Percentiles rank a stretch among this genome's conserved stretches.
Evolutionary conservation across 1,140 invertebrate genomes (phyloP).

Genomic region (Oedothorax gibbosus): DNA sequence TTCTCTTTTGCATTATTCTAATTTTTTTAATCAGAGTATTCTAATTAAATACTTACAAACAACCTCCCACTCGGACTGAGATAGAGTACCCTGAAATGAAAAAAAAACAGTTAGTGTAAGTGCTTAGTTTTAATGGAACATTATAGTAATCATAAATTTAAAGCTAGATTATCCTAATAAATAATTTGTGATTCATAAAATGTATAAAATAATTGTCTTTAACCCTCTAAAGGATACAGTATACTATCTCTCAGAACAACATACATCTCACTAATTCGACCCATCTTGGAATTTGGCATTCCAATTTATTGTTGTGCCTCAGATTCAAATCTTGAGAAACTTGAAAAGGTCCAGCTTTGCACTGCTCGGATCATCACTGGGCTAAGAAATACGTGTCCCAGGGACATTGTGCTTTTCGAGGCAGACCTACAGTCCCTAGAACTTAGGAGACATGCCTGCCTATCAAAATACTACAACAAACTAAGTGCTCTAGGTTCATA

Average conservation of each 20-base stretch:
- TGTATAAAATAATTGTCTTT: background rate
- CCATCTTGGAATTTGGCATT: background rate
- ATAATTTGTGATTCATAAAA: background rate
- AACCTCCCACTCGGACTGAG: slow-evolving; percentile 93
- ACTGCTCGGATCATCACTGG: too few species aligned
- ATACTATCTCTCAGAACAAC: background rate
- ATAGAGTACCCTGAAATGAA: slow-evolving; percentile 78
- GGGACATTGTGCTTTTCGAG: too few species aligned
- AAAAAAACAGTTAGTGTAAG: slow-evolving; percentile 11
- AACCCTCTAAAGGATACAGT: background rate
- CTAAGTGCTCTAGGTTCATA: too few species aligned
- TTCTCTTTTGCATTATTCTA: background rate
- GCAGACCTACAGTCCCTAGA: too few species aligned
- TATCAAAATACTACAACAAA: too few species aligned
- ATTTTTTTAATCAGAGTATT: background rate
- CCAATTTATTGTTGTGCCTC: too few species aligned
- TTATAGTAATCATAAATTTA: background rate
- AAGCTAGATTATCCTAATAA: background rate
- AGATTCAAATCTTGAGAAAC: too few species aligned
- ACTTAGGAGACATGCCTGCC: too few species aligned
- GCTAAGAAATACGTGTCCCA: too few species aligned
- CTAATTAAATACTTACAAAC: slow-evolving; percentile 81
- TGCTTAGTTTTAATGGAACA: background rate
- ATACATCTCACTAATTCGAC: background rate
- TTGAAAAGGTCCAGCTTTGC: too few species aligned